phyloP scores from a whole-genome alignment of 2,888 invertebrate genomes.

The Nyleta sp. region DNA sequence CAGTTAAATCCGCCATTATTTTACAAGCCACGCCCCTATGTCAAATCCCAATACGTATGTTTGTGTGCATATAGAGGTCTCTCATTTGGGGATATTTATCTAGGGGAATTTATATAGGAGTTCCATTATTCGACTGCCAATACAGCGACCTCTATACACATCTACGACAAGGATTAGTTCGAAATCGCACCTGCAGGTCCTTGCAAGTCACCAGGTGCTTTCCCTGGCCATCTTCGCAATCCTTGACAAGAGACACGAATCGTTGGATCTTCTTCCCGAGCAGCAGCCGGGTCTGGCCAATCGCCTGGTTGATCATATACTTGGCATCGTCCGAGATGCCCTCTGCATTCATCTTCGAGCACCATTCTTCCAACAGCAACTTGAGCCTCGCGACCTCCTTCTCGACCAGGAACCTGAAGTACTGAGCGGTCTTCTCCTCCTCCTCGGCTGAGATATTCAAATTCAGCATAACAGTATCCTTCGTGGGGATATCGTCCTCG shows the following conservation, averaged over 20 bases:
- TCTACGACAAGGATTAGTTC: too few relatives aligned
- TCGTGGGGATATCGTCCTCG: constrained; percentile 72
- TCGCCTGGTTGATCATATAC: constrained; percentile 87
- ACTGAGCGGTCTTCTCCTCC: constrained; percentile 79
- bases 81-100: too few relatives aligned
- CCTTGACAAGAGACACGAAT: constrained; percentile 84
- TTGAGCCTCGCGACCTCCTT: constrained; percentile 84
- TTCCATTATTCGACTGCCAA: too few relatives aligned
- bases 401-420: constrained; percentile 82
- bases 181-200: constrained; percentile 92
- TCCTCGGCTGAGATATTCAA: constrained; percentile 72
- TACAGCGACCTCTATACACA: too few relatives aligned
- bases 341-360: constrained; percentile 81
- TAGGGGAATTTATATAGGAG: too few relatives aligned
- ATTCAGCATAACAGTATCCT: constrained; percentile 74
- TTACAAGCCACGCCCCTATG: too few relatives aligned
- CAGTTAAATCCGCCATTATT: too few relatives aligned
- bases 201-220: constrained; percentile 85
- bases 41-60: too few relatives aligned
- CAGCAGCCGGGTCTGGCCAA: constrained; percentile 91
- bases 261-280: constrained; percentile 90
- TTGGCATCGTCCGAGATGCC: constrained; percentile 83
- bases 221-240: constrained; percentile 82
- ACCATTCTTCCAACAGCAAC: constrained; percentile 85
- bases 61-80: too few relatives aligned